Evolutionary conservation across 1,140 invertebrate genomes (phyloP).

Genomic region (Polyergus mexicanus): DNA sequence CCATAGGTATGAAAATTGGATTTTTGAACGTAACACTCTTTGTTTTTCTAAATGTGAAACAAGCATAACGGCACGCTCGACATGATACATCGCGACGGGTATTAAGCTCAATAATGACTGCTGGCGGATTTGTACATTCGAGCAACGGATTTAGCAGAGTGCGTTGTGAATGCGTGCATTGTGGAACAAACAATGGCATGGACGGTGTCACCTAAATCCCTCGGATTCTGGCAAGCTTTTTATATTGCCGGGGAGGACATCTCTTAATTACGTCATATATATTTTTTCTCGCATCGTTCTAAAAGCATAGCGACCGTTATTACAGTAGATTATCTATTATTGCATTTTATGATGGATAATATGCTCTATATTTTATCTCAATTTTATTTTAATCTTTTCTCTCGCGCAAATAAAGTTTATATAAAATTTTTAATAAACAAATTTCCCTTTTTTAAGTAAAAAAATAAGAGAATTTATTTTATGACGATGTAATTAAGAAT

Average conservation of each 20-base stretch:
- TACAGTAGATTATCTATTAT: conserved; percentile 20
- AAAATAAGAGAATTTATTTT: background rate
- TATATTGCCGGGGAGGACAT: background rate
- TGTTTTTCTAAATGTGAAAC: conserved; percentile 1
- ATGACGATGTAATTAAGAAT: background rate
- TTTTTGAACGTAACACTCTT: background rate
- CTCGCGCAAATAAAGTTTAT: background rate
- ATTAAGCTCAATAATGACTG: conserved; percentile 64
- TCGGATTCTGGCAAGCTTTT: conserved; percentile 58
- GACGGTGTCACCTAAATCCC: conserved; percentile 23
- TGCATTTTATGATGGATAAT: background rate
- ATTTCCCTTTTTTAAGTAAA: background rate
- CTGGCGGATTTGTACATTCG: conserved; percentile 70
- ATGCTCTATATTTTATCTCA: background rate
- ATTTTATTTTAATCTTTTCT: background rate
- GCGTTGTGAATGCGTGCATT: conserved; percentile 49
- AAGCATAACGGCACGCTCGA: conserved; percentile 4
- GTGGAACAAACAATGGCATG: conserved; percentile 40
- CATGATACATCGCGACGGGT: conserved; percentile 21
- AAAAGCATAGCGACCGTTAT: background rate
- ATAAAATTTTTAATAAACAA: background rate
- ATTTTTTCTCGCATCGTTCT: conserved; percentile 39
- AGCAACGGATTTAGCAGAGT: conserved; percentile 60
- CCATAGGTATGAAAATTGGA: background rate
- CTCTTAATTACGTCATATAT: conserved; percentile 60